Percentiles rank a stretch among this genome's conserved stretches.
Evolutionary conservation across 2,888 invertebrate genomes (phyloP).

Genomic region (Electrophaes corylata): DNA sequence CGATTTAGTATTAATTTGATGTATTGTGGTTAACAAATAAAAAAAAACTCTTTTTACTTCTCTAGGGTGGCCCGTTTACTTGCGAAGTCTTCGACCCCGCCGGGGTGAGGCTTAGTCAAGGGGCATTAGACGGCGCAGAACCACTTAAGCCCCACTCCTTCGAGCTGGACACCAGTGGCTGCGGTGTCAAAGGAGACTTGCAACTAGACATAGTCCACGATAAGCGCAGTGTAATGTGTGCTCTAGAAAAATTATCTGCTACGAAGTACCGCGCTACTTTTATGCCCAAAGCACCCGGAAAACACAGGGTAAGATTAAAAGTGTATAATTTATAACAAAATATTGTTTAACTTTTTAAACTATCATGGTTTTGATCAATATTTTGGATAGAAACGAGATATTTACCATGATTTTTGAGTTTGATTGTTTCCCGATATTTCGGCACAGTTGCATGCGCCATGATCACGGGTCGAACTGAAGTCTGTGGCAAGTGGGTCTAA

Average conservation of each 20-base stretch:
- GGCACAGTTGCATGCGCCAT: too few species aligned
- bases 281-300: slow-evolving; percentile 90
- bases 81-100: slow-evolving; percentile 98
- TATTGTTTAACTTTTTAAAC: too few species aligned
- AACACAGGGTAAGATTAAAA: slow-evolving; percentile 85
- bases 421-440: too few species aligned
- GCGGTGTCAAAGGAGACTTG: slow-evolving; percentile 92
- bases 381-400: too few species aligned
- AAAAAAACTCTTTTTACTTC: slow-evolving; percentile 20
- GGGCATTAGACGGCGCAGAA: slow-evolving; percentile 91
- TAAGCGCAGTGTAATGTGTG: slow-evolving; percentile 92
- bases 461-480: too few species aligned
- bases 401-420: too few species aligned
- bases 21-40: too few species aligned
- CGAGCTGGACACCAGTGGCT: slow-evolving; percentile 85
- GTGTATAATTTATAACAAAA: not conserved
- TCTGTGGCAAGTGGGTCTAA: too few species aligned
- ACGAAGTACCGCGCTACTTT: slow-evolving; percentile 92
- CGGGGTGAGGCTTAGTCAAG: slow-evolving; percentile 89
- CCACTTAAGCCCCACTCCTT: slow-evolving; percentile 95
- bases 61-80: slow-evolving; percentile 96
- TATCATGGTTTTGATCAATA: too few species aligned
- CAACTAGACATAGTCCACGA: slow-evolving; percentile 96
- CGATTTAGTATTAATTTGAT: not conserved
- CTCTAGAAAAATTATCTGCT: slow-evolving; percentile 90